These are phyloP conservation scores for Eubasilissa regina DNA, from an alignment of 1,140 invertebrate species.

Conservation along the genomic window DNA sequence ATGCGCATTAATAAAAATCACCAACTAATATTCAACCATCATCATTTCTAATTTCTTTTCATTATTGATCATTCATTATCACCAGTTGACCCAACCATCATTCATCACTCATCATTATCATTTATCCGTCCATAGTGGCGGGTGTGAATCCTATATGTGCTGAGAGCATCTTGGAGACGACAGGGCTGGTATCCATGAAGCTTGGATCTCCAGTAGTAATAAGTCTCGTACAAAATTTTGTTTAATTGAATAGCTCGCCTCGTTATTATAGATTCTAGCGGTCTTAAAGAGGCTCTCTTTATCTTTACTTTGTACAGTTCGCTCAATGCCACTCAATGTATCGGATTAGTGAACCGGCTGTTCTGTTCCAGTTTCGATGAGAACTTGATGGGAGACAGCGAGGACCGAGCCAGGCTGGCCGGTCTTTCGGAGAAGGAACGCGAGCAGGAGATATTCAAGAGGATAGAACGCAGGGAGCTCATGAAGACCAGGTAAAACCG, in stretches of 20 bases:
- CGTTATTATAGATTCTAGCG: too few relatives aligned
- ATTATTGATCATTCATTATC: too few relatives aligned
- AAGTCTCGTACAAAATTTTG: constrained; percentile 49
- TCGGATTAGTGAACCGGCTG: not conserved
- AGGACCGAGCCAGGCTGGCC: constrained; percentile 90
- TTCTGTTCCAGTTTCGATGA: constrained; percentile 86
- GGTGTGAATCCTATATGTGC: constrained; percentile 14
- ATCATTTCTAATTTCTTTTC: too few relatives aligned
- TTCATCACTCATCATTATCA: not conserved
- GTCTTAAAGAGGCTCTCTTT: too few relatives aligned
- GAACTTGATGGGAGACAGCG: constrained; percentile 97
- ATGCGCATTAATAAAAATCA: too few relatives aligned
- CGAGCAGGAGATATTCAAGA: constrained; percentile 97
- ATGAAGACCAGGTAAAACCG: constrained; percentile 85
- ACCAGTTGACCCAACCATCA: too few relatives aligned
- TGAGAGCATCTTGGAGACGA: constrained; percentile 33
- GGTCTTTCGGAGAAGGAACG: constrained; percentile 97
- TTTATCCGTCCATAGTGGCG: not conserved
- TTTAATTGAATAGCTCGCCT: too few relatives aligned
- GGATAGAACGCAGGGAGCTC: constrained; percentile 93
- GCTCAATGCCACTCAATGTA: not conserved
- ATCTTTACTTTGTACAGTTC: too few relatives aligned
- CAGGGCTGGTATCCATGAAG: constrained; percentile 41
- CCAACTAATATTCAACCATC: too few relatives aligned
- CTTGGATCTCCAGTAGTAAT: constrained; percentile 42